These are phyloP conservation scores for Daboia siamensis DNA, from an alignment of 2,113 vertebrate genomes.

Conservation along the genomic window DNA sequence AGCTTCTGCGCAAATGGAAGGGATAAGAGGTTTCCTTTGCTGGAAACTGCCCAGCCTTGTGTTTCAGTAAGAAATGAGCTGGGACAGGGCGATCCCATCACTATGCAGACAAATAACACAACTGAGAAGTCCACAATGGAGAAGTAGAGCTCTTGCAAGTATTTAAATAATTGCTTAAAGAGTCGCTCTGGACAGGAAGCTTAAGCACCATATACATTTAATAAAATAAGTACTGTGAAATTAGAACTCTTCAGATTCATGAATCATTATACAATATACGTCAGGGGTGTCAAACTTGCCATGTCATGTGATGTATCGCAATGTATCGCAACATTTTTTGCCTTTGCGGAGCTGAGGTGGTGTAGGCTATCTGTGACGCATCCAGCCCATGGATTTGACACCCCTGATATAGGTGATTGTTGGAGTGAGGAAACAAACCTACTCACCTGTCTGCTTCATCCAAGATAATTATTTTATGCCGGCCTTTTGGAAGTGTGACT, in stretches of 20 bases:
- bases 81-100: not conserved
- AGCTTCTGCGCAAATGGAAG: not conserved
- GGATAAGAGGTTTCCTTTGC: not conserved
- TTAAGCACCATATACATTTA: too few species aligned
- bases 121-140: not conserved
- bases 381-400: too few species aligned
- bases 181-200: too few species aligned
- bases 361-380: too few species aligned
- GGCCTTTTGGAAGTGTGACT: slow-evolving; percentile 91
- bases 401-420: not conserved
- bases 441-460: slow-evolving; percentile 95
- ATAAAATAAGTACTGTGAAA: too few species aligned
- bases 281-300: too few species aligned
- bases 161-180: not conserved
- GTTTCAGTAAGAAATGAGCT: not conserved
- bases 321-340: too few species aligned
- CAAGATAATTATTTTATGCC: slow-evolving; percentile 96
- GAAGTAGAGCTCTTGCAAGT: not conserved
- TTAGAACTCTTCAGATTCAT: not conserved
- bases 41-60: not conserved
- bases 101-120: not conserved
- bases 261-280: not conserved
- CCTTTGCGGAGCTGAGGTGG: too few species aligned
- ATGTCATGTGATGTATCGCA: too few species aligned
- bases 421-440: not conserved